A percentile compares a stretch with the other conserved stretches of the same genome.
Conservation (phyloP, 2,797 vertebrate species). For the Cynopterus sphinx region DNA sequence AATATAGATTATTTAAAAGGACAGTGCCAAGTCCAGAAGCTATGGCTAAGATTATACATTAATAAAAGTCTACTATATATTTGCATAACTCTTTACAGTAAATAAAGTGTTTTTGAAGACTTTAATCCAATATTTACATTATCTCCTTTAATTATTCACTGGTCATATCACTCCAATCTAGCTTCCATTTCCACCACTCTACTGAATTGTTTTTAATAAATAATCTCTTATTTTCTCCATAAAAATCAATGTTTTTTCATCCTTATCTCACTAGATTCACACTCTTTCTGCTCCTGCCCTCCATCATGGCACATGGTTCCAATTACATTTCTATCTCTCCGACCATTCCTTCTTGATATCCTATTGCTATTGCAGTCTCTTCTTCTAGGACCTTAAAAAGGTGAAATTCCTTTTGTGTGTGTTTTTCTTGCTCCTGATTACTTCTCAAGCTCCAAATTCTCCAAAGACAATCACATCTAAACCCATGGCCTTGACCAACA, state of each 20-base stretch:
- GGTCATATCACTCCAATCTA: neutral
- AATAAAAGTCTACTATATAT: neutral
- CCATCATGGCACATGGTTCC: neutral
- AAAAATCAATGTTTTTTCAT: neutral
- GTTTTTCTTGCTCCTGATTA: neutral
- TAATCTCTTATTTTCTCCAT: neutral
- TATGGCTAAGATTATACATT: neutral
- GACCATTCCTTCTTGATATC: neutral
- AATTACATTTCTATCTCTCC: neutral
- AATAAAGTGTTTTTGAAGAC: neutral
- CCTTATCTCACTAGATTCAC: neutral
- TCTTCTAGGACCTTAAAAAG: neutral
- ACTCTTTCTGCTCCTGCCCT: neutral
- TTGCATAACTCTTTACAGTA: neutral
- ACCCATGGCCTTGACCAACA: neutral
- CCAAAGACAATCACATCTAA: neutral
- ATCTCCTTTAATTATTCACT: slow-evolving; percentile 40
- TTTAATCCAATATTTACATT: neutral
- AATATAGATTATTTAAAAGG: slow-evolving; percentile 28
- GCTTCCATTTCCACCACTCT: neutral
- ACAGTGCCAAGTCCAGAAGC: neutral
- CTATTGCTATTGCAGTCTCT: neutral
- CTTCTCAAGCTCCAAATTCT: neutral
- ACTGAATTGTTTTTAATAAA: neutral
- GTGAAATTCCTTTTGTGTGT: neutral